These are phyloP conservation scores for Lepidostoma basale DNA, from an alignment of 1,140 invertebrate species.

Conservation along the genomic window DNA sequence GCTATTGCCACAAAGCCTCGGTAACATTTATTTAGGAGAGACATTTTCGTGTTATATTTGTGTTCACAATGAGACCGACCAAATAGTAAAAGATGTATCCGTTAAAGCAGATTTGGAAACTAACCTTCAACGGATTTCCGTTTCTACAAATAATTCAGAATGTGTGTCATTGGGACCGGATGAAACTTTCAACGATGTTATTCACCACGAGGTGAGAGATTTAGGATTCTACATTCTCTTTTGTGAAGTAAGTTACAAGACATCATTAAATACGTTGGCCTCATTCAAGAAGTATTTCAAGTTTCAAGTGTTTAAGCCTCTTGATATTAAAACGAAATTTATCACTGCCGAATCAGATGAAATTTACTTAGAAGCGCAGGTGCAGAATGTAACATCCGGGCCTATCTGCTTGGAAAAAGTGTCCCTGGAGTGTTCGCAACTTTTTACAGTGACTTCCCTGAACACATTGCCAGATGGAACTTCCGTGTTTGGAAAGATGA, in stretches of 20 bases:
- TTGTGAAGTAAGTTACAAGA: slow-evolving; percentile 92
- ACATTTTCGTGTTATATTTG: slow-evolving; percentile 97
- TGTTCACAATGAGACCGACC: slow-evolving; percentile 92
- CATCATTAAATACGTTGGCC: slow-evolving; percentile 70
- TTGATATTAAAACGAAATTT: slow-evolving; percentile 99
- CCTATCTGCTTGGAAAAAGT: slow-evolving; percentile 93
- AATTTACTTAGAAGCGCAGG: slow-evolving; percentile 95
- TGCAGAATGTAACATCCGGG: slow-evolving; percentile 90
- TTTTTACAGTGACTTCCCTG: slow-evolving; percentile 77
- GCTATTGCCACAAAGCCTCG: slow-evolving; percentile 94
- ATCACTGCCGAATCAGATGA: slow-evolving; percentile 97
- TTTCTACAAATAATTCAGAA: slow-evolving; percentile 68
- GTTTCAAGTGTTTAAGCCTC: slow-evolving; percentile 96
- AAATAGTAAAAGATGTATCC: slow-evolving; percentile 79
- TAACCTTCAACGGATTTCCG: slow-evolving; percentile 80
- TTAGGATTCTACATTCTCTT: slow-evolving; percentile 96
- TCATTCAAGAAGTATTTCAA: slow-evolving; percentile 97
- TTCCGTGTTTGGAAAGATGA: slow-evolving; percentile 85
- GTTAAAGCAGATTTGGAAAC: slow-evolving; percentile 94
- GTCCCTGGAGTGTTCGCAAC: slow-evolving; percentile 85
- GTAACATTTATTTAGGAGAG: slow-evolving; percentile 85
- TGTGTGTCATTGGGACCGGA: slow-evolving; percentile 76
- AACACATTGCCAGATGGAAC: slow-evolving; percentile 68
- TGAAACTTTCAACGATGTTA: slow-evolving; percentile 90
- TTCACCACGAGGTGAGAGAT: slow-evolving; percentile 98